Evolutionary conservation across 2,113 vertebrate species (phyloP).

Genomic region (Nycticryphes semicollaris): DNA sequence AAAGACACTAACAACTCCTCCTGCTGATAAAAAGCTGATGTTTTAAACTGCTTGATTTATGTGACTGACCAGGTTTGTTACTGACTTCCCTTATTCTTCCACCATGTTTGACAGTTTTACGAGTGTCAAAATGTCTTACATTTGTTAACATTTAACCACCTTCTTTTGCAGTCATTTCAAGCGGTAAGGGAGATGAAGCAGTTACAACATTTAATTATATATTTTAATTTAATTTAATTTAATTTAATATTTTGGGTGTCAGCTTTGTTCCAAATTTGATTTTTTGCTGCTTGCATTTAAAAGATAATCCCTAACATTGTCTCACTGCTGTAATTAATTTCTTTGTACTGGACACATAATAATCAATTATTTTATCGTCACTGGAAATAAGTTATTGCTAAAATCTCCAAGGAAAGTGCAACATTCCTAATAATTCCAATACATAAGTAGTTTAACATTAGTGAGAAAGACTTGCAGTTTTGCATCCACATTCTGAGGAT

Average conservation of each 20-base stretch:
- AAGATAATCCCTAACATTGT: neutral
- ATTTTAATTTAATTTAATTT: too few relatives aligned
- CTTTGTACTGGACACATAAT: constrained; percentile 27
- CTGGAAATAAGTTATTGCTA: constrained; percentile 19
- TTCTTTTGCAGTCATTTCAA: neutral
- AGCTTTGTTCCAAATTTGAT: constrained; percentile 26
- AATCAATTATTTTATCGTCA: constrained; percentile 26
- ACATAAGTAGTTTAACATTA: constrained; percentile 13
- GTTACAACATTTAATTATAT: constrained; percentile 1
- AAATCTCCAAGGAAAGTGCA: neutral
- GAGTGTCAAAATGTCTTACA: neutral
- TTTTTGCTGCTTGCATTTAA: neutral
- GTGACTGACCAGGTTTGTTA: neutral
- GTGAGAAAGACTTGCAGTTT: neutral
- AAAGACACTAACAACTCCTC: neutral
- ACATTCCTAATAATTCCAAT: neutral
- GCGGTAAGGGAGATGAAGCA: neutral
- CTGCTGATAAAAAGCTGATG: neutral
- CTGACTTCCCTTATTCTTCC: neutral
- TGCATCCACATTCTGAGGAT: neutral
- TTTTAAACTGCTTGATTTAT: neutral
- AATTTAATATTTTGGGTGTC: neutral
- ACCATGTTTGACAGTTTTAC: neutral
- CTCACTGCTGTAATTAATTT: constrained; percentile 18
- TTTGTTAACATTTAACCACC: neutral